A percentile compares a stretch with the other conserved stretches of the same genome.
Conservation (phyloP, 2,113 vertebrate genomes). For the Lipophrys pholis region DNA sequence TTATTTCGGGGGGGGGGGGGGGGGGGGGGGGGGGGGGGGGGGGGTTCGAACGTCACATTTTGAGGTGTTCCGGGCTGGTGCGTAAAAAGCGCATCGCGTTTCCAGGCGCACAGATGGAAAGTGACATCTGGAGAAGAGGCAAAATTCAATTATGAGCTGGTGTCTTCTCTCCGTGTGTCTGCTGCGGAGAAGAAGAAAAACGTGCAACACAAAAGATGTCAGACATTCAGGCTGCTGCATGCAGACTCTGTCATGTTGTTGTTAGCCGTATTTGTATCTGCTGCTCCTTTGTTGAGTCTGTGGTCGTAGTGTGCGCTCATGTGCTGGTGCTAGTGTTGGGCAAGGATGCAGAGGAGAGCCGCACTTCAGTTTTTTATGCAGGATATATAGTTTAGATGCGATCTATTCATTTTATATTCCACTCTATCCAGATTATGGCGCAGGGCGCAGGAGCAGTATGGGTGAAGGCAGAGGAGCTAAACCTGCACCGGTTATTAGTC, state of each 20-base stretch:
- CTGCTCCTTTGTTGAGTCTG: background rate
- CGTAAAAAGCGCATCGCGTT: conserved; percentile 74
- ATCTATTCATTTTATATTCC: too few species aligned
- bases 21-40: too few species aligned
- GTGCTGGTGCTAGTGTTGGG: too few species aligned
- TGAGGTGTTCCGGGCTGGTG: conserved; percentile 40
- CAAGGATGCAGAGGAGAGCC: too few species aligned
- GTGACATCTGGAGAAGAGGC: conserved; percentile 92
- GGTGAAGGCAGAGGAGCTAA: too few species aligned
- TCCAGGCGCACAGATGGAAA: conserved; percentile 92
- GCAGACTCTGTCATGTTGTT: background rate
- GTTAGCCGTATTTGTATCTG: conserved; percentile 18
- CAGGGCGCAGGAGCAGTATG: too few species aligned
- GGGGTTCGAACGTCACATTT: background rate
- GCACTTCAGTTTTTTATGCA: too few species aligned
- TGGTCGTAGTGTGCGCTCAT: background rate
- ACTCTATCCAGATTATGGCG: too few species aligned
- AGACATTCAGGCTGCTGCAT: conserved; percentile 3
- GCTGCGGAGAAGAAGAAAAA: background rate
- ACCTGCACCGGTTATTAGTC: too few species aligned
- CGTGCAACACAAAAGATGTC: conserved; percentile 47
- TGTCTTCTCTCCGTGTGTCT: conserved; percentile 83
- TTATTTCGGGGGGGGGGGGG: too few species aligned
- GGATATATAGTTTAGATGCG: too few species aligned
- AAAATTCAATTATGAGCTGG: conserved; percentile 89